These are phyloP conservation scores for Drosophila ezoana DNA, from an alignment of 2,888 invertebrate species.

Conservation along the genomic window DNA sequence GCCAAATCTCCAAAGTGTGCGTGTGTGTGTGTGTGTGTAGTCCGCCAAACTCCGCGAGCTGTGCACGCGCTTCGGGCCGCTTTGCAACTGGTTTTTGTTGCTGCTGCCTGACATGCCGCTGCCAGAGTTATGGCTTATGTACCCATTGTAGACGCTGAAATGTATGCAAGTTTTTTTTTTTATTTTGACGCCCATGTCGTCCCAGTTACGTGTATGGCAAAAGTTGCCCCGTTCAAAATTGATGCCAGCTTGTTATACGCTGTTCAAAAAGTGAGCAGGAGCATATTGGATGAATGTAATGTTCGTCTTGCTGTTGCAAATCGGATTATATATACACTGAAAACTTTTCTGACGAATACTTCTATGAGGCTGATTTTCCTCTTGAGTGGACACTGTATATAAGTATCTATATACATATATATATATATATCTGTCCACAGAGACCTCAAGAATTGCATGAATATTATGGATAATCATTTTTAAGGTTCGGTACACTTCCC, in stretches of 20 bases:
- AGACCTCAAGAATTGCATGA: too few relatives aligned
- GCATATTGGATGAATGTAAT: neutral
- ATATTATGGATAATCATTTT: too few relatives aligned
- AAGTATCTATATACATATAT: too few relatives aligned
- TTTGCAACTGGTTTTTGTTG: constrained; percentile 23
- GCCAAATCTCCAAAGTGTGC: constrained; percentile 55
- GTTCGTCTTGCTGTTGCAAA: neutral
- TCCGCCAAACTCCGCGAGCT: constrained; percentile 29
- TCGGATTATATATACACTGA: too few relatives aligned
- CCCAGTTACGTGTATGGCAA: constrained; percentile 31
- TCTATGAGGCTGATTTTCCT: too few relatives aligned
- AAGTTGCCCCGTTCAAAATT: constrained; percentile 41
- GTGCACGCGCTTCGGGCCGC: constrained; percentile 40
- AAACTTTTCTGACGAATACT: too few relatives aligned
- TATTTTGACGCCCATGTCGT: constrained; percentile 28
- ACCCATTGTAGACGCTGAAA: constrained; percentile 38
- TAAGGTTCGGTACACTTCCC: too few relatives aligned
- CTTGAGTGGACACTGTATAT: too few relatives aligned
- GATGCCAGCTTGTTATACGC: neutral
- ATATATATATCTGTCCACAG: too few relatives aligned
- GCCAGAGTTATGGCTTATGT: constrained; percentile 54
- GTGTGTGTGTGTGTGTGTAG: too few relatives aligned
- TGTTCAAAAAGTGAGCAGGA: neutral
- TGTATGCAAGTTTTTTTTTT: constrained; percentile 52
- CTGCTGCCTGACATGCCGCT: constrained; percentile 22